Percentiles rank a stretch among this genome's conserved stretches.
Evolutionary conservation across 1,140 invertebrate species (phyloP).

Genomic region (Zophobas atratus): DNA sequence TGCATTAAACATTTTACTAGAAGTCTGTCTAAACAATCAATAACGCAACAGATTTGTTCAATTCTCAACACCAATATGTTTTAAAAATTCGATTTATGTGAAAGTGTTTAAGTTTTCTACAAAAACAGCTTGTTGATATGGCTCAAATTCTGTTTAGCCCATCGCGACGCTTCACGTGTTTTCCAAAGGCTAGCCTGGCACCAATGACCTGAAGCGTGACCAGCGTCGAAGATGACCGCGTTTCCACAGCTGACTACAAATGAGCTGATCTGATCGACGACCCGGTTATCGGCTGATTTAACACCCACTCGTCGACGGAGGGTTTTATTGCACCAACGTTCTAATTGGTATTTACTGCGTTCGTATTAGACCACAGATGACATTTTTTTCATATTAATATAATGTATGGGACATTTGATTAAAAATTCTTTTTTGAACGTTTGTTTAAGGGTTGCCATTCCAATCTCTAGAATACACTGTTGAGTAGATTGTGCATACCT

Average conservation of each 20-base stretch:
- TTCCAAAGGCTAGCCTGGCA: conserved; percentile 21
- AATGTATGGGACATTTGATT: no score
- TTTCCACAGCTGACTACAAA: conserved; percentile 12
- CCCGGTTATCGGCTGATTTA: conserved; percentile 37
- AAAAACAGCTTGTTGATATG: conserved; percentile 24
- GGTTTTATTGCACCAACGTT: conserved; percentile 4
- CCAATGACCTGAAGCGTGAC: conserved; percentile 36
- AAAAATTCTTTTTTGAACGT: no score
- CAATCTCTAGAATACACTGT: no score
- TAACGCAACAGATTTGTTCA: background rate
- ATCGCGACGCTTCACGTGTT: conserved; percentile 36
- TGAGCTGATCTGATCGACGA: conserved; percentile 36
- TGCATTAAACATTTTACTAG: no score
- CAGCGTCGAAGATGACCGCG: background rate
- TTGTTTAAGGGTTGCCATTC: no score
- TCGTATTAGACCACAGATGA: background rate
- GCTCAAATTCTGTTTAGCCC: background rate
- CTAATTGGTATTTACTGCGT: conserved; percentile 9
- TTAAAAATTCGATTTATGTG: no score
- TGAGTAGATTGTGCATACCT: no score
- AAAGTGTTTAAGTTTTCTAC: background rate
- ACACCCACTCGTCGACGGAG: conserved; percentile 32
- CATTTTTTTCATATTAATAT: no score
- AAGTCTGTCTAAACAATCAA: background rate
- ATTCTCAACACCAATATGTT: no score